phyloP scores from a whole-genome alignment of 1,140 invertebrate genomes.

The Stegodyphus dumicola region DNA sequence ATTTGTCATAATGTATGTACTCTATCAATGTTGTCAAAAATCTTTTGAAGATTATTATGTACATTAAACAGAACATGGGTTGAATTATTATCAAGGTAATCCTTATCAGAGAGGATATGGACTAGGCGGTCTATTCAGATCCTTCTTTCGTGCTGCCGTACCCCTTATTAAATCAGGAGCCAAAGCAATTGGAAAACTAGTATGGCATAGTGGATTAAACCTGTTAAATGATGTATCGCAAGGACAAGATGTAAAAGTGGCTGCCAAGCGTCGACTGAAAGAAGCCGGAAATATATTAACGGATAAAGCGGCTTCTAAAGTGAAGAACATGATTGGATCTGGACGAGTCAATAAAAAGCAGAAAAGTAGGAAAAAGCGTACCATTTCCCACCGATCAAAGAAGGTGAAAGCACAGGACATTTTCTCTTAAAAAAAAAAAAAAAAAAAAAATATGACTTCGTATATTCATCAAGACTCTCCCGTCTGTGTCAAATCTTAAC shows the following conservation, averaged over 20 bases:
- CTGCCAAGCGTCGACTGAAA: constrained; percentile 3
- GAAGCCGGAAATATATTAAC: constrained; percentile 1
- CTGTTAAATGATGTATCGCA: neutral
- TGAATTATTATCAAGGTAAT: constrained; percentile 4
- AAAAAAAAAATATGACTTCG: neutral
- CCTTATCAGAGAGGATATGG: constrained; percentile 1
- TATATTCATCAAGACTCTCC: constrained; percentile 2
- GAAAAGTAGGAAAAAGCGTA: neutral
- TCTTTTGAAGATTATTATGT: constrained; percentile 4
- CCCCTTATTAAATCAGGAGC: constrained; percentile 6
- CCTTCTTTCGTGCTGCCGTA: neutral
- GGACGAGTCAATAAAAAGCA: neutral
- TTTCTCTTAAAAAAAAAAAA: constrained; percentile 3
- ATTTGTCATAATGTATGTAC: constrained; percentile 1
- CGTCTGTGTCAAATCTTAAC: neutral
- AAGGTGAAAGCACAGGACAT: constrained; percentile 7
- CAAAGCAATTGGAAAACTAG: constrained; percentile 5
- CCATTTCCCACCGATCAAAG: neutral
- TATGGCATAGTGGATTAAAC: neutral
- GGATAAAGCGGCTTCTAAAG: neutral
- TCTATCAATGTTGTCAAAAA: constrained; percentile 5
- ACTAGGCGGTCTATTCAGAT: neutral
- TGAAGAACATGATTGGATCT: constrained; percentile 4
- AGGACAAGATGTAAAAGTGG: neutral
- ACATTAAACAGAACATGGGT: neutral